Percentiles rank a stretch among this genome's conserved stretches.
Evolutionary conservation across 1,140 invertebrate species (phyloP).

Genomic region (Himalopsyche phryganea): DNA sequence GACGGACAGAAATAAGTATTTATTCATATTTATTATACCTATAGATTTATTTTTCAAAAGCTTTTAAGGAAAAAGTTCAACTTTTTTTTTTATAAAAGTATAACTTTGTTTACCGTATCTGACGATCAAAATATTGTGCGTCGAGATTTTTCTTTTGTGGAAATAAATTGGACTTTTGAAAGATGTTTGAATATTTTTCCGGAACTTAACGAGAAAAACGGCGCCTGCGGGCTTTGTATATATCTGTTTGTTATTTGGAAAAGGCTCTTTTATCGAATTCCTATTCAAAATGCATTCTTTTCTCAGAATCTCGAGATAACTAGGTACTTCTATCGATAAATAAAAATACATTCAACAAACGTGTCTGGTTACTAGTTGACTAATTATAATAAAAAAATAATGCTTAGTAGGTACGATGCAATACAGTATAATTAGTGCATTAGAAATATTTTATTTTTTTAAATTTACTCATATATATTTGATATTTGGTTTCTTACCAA

Average conservation of each 20-base stretch:
- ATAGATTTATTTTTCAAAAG: neutral
- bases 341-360: too few relatives aligned
- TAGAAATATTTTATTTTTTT: too few relatives aligned
- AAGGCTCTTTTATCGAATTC: neutral
- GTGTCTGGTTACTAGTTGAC: too few relatives aligned
- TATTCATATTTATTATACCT: neutral
- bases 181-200: slow-evolving; percentile 1
- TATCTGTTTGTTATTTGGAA: too few relatives aligned
- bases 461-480: too few relatives aligned
- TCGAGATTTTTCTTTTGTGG: neutral
- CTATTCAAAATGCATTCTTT: neutral
- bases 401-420: too few relatives aligned
- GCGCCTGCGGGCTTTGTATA: too few relatives aligned
- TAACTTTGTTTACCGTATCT: neutral
- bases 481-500: too few relatives aligned
- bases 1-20: too few relatives aligned
- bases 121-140: neutral
- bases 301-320: neutral
- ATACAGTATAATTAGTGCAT: too few relatives aligned
- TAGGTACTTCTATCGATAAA: neutral
- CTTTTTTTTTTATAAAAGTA: neutral
- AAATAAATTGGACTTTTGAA: neutral
- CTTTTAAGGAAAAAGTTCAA: neutral
- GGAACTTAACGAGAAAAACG: too few relatives aligned
- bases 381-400: too few relatives aligned